Evolutionary conservation across 2,113 vertebrate species (phyloP).

Genomic region (Austrofundulus limnaeus): DNA sequence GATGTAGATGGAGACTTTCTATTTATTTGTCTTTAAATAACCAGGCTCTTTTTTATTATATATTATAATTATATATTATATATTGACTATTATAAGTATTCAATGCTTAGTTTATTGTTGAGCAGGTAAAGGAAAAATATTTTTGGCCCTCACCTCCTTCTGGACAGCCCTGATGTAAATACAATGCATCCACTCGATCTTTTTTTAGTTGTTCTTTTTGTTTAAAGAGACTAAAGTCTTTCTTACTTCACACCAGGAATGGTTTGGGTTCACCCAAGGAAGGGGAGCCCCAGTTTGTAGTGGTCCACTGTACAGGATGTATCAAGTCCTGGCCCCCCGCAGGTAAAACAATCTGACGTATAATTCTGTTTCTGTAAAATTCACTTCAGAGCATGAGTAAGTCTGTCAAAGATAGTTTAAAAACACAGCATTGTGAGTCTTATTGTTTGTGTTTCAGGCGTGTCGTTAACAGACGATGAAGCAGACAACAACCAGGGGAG

Average conservation of each 20-base stretch:
- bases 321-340: constrained; percentile 97
- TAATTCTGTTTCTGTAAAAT: background rate
- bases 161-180: too few relatives aligned
- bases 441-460: constrained; percentile 76
- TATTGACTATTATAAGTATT: too few relatives aligned
- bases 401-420: background rate
- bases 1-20: too few relatives aligned
- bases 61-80: too few relatives aligned
- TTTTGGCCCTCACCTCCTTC: too few relatives aligned
- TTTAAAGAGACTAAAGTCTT: background rate
- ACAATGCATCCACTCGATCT: too few relatives aligned
- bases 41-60: too few relatives aligned
- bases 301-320: constrained; percentile 97
- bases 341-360: constrained; percentile 74
- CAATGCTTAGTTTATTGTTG: too few relatives aligned
- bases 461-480: constrained; percentile 91
- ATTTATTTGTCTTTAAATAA: too few relatives aligned
- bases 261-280: constrained; percentile 90
- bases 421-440: background rate
- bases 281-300: constrained; percentile 91
- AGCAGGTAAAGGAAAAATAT: too few relatives aligned
- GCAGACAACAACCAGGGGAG: constrained; percentile 89
- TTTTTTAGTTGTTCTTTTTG: too few relatives aligned
- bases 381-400: background rate
- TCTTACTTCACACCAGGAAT: constrained; percentile 72